These are phyloP conservation scores for Catocala fraxini DNA, from an alignment of 2,888 invertebrate genomes.

Conservation along the genomic window DNA sequence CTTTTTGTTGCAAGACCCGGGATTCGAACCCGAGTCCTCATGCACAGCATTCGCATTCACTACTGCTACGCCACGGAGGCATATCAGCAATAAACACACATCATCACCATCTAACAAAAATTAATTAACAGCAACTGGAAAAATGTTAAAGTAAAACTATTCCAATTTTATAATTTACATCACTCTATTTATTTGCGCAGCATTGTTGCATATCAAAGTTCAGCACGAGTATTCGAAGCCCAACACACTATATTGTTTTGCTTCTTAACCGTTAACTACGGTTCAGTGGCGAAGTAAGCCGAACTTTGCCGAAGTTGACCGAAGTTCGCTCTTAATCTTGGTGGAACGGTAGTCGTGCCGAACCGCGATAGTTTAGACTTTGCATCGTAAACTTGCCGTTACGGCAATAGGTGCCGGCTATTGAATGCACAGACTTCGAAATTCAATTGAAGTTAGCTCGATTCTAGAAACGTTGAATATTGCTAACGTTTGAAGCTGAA, in stretches of 20 bases:
- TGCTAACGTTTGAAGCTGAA: neutral
- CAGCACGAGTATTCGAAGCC: slow-evolving; percentile 43
- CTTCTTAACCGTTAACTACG: slow-evolving; percentile 51
- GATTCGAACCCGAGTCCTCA: no score
- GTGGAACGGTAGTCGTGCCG: slow-evolving; percentile 58
- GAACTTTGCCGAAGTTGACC: slow-evolving; percentile 55
- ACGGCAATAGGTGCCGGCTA: slow-evolving; percentile 44
- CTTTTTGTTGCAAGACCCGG: no score
- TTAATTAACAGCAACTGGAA: no score
- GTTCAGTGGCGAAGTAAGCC: slow-evolving; percentile 50
- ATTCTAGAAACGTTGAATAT: slow-evolving; percentile 38
- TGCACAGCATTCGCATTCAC: no score
- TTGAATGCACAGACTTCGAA: slow-evolving; percentile 48
- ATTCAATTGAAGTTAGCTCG: slow-evolving; percentile 46
- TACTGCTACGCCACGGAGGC: no score
- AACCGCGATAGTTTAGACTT: slow-evolving; percentile 59
- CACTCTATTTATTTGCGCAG: no score
- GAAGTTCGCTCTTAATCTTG: slow-evolving; percentile 56
- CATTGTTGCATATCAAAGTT: slow-evolving; percentile 31
- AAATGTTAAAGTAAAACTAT: no score
- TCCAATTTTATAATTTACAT: no score
- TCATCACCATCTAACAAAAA: no score
- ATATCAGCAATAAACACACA: no score
- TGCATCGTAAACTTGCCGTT: slow-evolving; percentile 53
- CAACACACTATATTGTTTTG: slow-evolving; percentile 60